Evolutionary conservation across 2,888 invertebrate species (phyloP).

Genomic region (Apocheima hispidaria): DNA sequence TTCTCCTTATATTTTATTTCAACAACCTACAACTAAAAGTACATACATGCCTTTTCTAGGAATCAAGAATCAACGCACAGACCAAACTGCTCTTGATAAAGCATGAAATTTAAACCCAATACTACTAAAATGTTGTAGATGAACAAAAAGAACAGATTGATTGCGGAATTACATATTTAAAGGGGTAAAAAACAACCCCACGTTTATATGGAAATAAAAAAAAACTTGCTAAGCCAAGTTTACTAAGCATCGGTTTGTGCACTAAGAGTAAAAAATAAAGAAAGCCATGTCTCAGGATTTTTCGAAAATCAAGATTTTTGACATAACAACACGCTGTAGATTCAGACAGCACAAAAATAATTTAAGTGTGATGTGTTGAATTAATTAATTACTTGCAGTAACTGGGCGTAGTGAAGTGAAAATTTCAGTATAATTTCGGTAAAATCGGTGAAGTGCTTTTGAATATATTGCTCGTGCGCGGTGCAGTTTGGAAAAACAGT

Average conservation of each 20-base stretch:
- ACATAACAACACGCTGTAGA: conserved; percentile 8
- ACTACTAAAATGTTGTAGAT: too few species aligned
- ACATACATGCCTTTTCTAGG: too few species aligned
- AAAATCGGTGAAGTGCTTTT: conserved; percentile 6
- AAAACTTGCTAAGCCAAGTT: too few species aligned
- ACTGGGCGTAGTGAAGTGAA: conserved; percentile 24
- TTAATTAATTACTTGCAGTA: conserved; percentile 33
- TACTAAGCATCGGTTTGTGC: not conserved
- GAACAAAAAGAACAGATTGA: too few species aligned
- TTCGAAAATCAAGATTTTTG: not conserved
- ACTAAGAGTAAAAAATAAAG: not conserved
- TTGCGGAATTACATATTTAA: too few species aligned
- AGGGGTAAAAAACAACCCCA: too few species aligned
- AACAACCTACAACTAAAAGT: too few species aligned
- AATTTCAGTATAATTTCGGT: conserved; percentile 15
- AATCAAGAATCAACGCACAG: too few species aligned
- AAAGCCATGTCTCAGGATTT: not conserved
- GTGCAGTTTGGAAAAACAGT: not conserved
- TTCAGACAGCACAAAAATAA: conserved; percentile 11
- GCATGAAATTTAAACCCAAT: too few species aligned
- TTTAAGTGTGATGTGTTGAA: conserved; percentile 27
- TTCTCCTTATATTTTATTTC: too few species aligned
- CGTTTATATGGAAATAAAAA: too few species aligned
- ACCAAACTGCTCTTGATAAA: too few species aligned
- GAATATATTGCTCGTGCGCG: conserved; percentile 6